Conservation (phyloP, 1,140 invertebrate genomes). For the Trachymyrmex cornetzi region DNA sequence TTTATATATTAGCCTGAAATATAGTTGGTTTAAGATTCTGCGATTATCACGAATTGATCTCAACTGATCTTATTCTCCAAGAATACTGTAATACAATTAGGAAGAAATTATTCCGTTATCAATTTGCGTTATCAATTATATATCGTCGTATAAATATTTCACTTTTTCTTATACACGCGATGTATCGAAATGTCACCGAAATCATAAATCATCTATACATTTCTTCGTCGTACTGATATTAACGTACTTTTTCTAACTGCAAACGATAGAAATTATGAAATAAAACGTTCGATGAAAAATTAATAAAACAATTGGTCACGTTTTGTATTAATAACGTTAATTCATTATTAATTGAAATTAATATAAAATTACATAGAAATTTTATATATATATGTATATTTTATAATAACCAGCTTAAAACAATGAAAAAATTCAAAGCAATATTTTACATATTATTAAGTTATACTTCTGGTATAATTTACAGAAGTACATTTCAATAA, state of each 20-base stretch:
- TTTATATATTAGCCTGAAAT: slow-evolving; percentile 47
- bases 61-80: background rate
- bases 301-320: background rate
- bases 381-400: background rate
- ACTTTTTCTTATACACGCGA: slow-evolving; percentile 8
- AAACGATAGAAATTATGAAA: background rate
- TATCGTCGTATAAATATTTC: background rate
- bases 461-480: background rate
- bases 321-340: background rate
- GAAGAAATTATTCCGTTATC: background rate
- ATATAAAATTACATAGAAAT: slow-evolving; percentile 2
- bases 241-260: background rate
- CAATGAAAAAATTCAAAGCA: background rate
- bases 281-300: background rate
- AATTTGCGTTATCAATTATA: slow-evolving; percentile 22
- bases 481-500: background rate
- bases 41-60: slow-evolving; percentile 9
- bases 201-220: background rate
- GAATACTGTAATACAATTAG: slow-evolving; percentile 38
- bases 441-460: background rate
- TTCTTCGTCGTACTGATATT: background rate
- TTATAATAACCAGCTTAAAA: background rate
- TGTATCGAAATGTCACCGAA: background rate
- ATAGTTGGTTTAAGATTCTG: slow-evolving; percentile 60
- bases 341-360: slow-evolving; percentile 11